phyloP scores from a whole-genome alignment of 1,140 invertebrate genomes.

The Latrodectus geometricus region DNA sequence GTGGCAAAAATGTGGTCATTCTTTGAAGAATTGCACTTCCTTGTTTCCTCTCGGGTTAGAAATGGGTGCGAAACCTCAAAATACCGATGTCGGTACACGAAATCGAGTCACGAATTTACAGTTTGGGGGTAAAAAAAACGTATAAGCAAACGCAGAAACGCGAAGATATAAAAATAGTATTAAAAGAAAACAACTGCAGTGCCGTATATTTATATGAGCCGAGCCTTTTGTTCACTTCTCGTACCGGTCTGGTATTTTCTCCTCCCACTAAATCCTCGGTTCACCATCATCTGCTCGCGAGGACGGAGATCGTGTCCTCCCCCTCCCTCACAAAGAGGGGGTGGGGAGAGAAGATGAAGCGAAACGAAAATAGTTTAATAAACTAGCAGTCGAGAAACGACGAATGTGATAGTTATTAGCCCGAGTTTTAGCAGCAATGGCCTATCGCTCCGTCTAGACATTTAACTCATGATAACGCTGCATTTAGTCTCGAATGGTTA shows the following conservation, averaged over 20 bases:
- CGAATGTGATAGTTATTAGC: background rate
- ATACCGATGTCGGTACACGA: background rate
- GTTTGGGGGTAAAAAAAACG: background rate
- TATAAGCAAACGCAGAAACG: background rate
- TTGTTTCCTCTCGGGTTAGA: too few species aligned
- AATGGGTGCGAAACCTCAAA: background rate
- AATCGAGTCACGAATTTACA: background rate
- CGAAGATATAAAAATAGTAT: background rate
- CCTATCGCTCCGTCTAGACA: background rate
- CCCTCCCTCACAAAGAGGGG: background rate
- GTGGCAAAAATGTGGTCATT: too few species aligned
- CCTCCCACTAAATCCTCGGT: constrained; percentile 20
- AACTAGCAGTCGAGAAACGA: constrained; percentile 7
- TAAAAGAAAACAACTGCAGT: background rate
- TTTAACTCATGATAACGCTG: too few species aligned
- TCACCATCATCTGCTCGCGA: background rate
- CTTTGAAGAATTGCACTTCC: too few species aligned
- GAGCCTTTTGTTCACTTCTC: constrained; percentile 21
- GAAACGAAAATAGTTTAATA: constrained; percentile 32
- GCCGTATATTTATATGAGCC: constrained; percentile 21
- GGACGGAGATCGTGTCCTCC: background rate
- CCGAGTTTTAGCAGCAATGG: background rate
- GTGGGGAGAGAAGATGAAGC: constrained; percentile 3
- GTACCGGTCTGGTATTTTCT: constrained; percentile 28
- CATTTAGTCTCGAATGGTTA: background rate